Evolutionary conservation across 2,888 invertebrate genomes (phyloP).

Genomic region (Caenorhabditis virilis): DNA sequence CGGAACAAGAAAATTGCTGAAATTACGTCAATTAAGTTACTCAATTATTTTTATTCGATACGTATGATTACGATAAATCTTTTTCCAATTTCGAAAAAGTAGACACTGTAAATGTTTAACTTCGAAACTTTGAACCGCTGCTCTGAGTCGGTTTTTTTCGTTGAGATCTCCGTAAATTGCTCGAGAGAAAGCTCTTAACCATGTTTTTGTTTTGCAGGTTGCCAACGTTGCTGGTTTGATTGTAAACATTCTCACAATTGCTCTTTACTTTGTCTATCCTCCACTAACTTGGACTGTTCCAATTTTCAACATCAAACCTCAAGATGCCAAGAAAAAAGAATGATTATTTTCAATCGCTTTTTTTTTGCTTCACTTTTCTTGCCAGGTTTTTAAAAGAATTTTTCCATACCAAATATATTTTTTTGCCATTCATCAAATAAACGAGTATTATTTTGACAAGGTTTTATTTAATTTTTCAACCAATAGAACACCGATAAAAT

Average conservation of each 20-base stretch:
- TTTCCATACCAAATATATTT: background rate
- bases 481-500: background rate
- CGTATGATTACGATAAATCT: too few species aligned
- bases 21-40: too few species aligned
- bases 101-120: too few species aligned
- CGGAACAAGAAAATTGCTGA: too few species aligned
- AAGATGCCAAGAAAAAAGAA: conserved; percentile 44
- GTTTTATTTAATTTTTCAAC: background rate
- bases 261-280: conserved; percentile 64
- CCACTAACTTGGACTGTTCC: conserved; percentile 67
- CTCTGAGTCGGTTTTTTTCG: too few species aligned
- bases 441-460: background rate
- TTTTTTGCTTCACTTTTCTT: background rate
- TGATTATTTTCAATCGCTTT: background rate
- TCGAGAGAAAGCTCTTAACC: too few species aligned
- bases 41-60: too few species aligned
- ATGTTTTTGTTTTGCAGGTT: conserved; percentile 48
- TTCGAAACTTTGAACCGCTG: too few species aligned
- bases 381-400: background rate
- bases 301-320: conserved; percentile 59
- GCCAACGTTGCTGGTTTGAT: conserved; percentile 63
- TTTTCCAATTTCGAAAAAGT: too few species aligned
- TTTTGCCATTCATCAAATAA: too few species aligned
- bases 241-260: conserved; percentile 58
- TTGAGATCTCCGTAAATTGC: too few species aligned